Base-by-base conservation (phyloP, 2,888 invertebrate species). In the Monochamus alternatus region DNA sequence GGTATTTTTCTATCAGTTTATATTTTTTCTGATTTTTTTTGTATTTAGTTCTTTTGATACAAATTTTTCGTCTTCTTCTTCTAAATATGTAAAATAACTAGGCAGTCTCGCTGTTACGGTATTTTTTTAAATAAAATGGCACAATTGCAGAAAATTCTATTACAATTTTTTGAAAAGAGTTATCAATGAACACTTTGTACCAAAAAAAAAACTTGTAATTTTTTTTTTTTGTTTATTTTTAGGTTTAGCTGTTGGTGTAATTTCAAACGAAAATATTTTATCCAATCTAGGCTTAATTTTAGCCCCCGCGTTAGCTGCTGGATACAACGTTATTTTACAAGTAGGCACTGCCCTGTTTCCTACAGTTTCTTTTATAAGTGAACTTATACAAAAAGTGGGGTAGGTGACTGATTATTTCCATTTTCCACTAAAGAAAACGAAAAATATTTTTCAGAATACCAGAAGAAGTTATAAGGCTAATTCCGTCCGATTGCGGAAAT, bases 291-390 rank as follows among this genome's bases (percentile, higher is more conserved):
- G 90, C 3, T 88, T 89, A 86, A 86, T 89, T 78, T 83, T 91
- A 12, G 89, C 89, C 64, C 90, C 91, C 47, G 90, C 90, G 31
- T 83, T 91, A 71, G 91, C 91, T 30, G 89, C 89, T 84, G 91
- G 91, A 30, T 90, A 90, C 83, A 88, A 89, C 51, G 87, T 91
- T 14, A 85, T 90, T 12, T 83, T 91, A n/a, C 89, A 90, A 78
- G 89, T 90, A 12, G 89, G 89, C 30, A 85, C 88, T 2, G 86
- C 87, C 80, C 87, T 90, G 3, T 84, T 89, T 30, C 85, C 89
- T 14, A 84, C 89, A 69, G 88, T 89, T 7, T 83, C 88, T 55
- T 86, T 90, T 64, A 84, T 91, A 75, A 88, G 89, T 62, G 89
- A 91, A 76, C 85, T 91, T 30, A 90, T 90, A 80, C 84, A 85